Conservation (phyloP, 2,888 invertebrate genomes). For the Cabera pusaria region DNA sequence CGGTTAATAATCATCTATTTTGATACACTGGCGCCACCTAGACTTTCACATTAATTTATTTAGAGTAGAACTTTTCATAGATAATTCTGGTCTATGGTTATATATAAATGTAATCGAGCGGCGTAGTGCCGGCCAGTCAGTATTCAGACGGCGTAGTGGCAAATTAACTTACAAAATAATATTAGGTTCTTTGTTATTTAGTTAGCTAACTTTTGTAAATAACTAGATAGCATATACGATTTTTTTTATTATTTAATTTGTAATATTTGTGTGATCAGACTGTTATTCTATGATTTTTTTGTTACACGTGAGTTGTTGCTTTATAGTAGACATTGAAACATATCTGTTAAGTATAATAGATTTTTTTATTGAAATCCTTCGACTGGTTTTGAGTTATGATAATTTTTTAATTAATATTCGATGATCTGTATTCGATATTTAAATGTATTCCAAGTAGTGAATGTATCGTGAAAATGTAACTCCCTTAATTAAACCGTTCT, state of each 20-base stretch:
- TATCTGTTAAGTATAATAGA: slow-evolving; percentile 66
- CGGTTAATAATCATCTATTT: slow-evolving; percentile 12
- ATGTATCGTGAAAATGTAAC: slow-evolving; percentile 54
- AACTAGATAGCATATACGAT: slow-evolving; percentile 72
- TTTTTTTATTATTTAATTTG: slow-evolving; percentile 80
- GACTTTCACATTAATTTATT: slow-evolving; percentile 57
- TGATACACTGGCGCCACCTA: slow-evolving; percentile 37
- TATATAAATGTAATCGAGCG: slow-evolving; percentile 44
- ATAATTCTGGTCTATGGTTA: slow-evolving; percentile 37
- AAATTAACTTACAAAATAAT: slow-evolving; percentile 65
- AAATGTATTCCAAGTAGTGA: slow-evolving; percentile 54
- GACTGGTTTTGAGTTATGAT: slow-evolving; percentile 49
- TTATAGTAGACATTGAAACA: slow-evolving; percentile 70
- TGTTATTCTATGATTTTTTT: slow-evolving; percentile 81
- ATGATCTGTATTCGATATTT: slow-evolving; percentile 46
- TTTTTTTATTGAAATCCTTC: slow-evolving; percentile 49
- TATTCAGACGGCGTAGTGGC: slow-evolving; percentile 71
- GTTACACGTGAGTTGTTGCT: slow-evolving; percentile 79
- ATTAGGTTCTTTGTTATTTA: slow-evolving; percentile 81
- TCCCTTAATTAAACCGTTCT: slow-evolving; percentile 51
- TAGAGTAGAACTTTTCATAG: slow-evolving; percentile 54
- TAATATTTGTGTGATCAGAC: slow-evolving; percentile 82
- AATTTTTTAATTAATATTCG: slow-evolving; percentile 41
- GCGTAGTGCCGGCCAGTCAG: slow-evolving; percentile 67
- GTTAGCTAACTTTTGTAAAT: slow-evolving; percentile 83